Percentiles rank a stretch among this genome's conserved stretches.
Evolutionary conservation across 1,140 invertebrate species (phyloP).

Genomic region (Spodoptera frugiperda): DNA sequence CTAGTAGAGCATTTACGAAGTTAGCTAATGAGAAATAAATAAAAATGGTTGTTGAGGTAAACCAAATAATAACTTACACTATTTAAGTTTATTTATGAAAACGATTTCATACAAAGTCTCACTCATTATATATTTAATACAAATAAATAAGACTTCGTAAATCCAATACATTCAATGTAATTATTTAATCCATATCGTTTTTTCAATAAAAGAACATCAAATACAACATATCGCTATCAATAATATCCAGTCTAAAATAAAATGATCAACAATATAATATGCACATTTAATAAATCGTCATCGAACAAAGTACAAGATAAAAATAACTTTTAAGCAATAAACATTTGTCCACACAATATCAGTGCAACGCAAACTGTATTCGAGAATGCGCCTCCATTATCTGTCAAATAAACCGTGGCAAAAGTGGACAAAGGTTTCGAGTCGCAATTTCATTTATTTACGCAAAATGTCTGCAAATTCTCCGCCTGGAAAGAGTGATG

Average conservation of each 20-base stretch:
- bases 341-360: not conserved
- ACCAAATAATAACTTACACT: too few species aligned
- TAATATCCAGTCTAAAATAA: too few species aligned
- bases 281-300: not conserved
- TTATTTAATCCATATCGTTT: too few species aligned
- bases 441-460: constrained; percentile 74
- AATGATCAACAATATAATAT: not conserved
- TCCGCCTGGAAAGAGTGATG: constrained; percentile 77
- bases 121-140: too few species aligned
- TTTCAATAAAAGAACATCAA: too few species aligned
- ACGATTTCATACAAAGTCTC: too few species aligned
- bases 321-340: constrained; percentile 19
- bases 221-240: too few species aligned
- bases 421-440: constrained; percentile 75
- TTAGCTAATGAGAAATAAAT: not conserved
- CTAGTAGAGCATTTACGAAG: not conserved
- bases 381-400: constrained; percentile 72
- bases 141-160: too few species aligned
- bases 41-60: too few species aligned
- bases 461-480: constrained; percentile 81
- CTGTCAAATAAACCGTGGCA: constrained; percentile 78
- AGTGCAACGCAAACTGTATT: constrained; percentile 10
- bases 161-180: too few species aligned
- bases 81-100: too few species aligned
- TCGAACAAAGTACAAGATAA: constrained; percentile 32